Evolutionary conservation across 2,797 vertebrate genomes (phyloP).

Genomic region (Rhinoraja longicauda): DNA sequence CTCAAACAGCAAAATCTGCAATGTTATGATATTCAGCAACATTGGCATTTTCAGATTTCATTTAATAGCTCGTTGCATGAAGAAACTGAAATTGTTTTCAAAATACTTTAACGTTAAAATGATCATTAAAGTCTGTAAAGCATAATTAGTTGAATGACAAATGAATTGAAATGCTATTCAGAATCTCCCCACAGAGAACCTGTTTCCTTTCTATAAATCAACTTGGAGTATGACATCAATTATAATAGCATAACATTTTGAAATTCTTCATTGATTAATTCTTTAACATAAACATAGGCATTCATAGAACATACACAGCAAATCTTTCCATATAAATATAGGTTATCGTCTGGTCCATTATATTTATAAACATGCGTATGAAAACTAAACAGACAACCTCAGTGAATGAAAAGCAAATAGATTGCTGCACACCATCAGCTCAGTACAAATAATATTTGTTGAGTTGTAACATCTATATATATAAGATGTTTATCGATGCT

Average conservation of each 20-base stretch:
- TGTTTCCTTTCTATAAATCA: neutral
- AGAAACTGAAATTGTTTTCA: neutral
- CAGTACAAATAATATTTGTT: neutral
- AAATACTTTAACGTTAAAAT: neutral
- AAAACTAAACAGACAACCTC: neutral
- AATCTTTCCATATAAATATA: neutral
- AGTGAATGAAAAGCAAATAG: neutral
- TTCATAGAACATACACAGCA: neutral
- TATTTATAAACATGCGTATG: neutral
- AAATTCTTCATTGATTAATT: neutral
- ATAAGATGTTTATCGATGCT: too few species aligned
- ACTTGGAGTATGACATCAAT: neutral
- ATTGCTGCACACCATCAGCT: neutral
- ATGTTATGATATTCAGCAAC: neutral
- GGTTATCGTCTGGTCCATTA: neutral
- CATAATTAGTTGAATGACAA: neutral
- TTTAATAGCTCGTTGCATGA: neutral
- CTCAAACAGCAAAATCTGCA: neutral
- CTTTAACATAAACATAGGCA: neutral
- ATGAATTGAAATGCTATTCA: neutral
- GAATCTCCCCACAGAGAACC: constrained; percentile 12
- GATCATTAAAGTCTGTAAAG: neutral
- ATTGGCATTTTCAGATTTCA: neutral
- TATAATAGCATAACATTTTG: neutral
- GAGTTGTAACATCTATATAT: neutral